These are phyloP conservation scores for Sphecodes monilicornis DNA, from an alignment of 2,888 invertebrate genomes.

Conservation along the genomic window DNA sequence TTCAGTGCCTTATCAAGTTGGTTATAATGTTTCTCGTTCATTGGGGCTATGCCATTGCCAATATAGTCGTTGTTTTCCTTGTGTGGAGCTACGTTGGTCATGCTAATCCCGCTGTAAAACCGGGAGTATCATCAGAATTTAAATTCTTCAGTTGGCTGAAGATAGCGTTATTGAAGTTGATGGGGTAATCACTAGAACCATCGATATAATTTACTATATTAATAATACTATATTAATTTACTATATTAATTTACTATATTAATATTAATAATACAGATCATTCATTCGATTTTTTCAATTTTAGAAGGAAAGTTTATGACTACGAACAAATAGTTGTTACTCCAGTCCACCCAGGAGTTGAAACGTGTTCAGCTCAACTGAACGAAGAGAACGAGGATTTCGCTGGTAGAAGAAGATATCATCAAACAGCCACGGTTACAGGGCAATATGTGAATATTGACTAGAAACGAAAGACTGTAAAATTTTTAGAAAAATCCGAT, in stretches of 20 bases:
- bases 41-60: constrained; percentile 95
- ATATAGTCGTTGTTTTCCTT: constrained; percentile 92
- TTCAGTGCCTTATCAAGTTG: constrained; percentile 94
- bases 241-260: neutral
- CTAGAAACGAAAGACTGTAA: constrained; percentile 38
- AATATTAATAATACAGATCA: neutral
- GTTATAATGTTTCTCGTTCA: constrained; percentile 96
- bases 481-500: constrained; percentile 18
- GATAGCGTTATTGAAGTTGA: constrained; percentile 89
- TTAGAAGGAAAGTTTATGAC: constrained; percentile 91
- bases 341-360: constrained; percentile 91
- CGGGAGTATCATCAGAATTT: constrained; percentile 94
- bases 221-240: neutral
- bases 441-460: constrained; percentile 87
- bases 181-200: constrained; percentile 87
- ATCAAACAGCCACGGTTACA: constrained; percentile 94
- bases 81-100: constrained; percentile 98
- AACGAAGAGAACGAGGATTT: constrained; percentile 99
- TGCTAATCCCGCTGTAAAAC: constrained; percentile 97
- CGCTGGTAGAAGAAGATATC: constrained; percentile 95
- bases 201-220: neutral
- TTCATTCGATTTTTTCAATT: neutral
- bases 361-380: constrained; percentile 93
- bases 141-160: constrained; percentile 92
- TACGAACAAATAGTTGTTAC: constrained; percentile 95